Base-by-base conservation (phyloP, 2,113 vertebrate genomes). In the Glaucidium brasilianum region DNA sequence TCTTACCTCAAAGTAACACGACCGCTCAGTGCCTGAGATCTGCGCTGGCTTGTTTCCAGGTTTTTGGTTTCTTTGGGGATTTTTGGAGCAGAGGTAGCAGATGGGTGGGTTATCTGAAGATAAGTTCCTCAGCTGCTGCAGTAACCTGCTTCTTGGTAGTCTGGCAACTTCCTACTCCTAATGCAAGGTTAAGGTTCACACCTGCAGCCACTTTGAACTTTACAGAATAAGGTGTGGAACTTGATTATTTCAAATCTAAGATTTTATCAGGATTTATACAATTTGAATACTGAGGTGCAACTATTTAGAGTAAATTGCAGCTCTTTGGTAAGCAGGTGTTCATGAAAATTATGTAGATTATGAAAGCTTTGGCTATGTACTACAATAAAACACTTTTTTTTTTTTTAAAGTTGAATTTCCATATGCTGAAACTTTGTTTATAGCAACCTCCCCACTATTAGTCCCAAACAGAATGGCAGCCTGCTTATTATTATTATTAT, bases 101-200 rank as follows among this genome's bases (percentile, higher is more conserved):
- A 79, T 69, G 79, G 92, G 66, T 27, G 35, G 35, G 27, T 35
- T 60, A 17, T 4, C 41, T 0, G 1, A 47, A 64, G 64, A 72
- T 60, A 60, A 60, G 35, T 21, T 92, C 66, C 56, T 82, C 73
- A 53, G 73, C 58, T 93, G 85, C 62, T 66, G 58, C 49, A 49
- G 53, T 56, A 80, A 86, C 39, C 45, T 47, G 21, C 37, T 58
- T 49, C 32, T 41, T 35, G 55, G 56, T 11, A 64, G 90, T 64
- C 92, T 90, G 85, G 62, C 74, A 88, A 59, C 52, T 68, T 90
- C 71, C 82, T 64, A 27, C 63, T 56, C 60, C 27, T 26, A 52
- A n/a, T 15, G 37, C 63, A 76, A 68, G 30, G 77, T 41, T 18
- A 18, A 49, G 26, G 15, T 78, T 88, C 49, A 27, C 53, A 92